Percentiles rank a stretch among this genome's conserved stretches.
Conservation (phyloP, 2,797 vertebrate genomes). For the Ispidina picta region DNA sequence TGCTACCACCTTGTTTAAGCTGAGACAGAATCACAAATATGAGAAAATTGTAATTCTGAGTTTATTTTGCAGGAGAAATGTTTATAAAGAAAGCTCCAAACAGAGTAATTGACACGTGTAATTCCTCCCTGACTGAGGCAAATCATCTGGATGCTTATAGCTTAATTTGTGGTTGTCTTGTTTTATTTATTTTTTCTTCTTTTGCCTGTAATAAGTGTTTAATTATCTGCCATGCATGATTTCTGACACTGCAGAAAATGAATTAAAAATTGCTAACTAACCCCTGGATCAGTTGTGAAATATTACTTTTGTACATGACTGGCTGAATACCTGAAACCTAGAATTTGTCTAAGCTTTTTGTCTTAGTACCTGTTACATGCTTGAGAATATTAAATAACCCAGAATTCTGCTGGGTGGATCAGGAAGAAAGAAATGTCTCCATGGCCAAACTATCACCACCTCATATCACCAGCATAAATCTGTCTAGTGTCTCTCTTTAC, state of each 20-base stretch:
- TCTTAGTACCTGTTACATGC: neutral
- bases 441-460: neutral
- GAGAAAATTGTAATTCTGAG: neutral
- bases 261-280: neutral
- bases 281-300: neutral
- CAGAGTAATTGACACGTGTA: neutral
- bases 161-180: neutral
- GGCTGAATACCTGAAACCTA: neutral
- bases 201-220: neutral
- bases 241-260: neutral
- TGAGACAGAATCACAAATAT: neutral
- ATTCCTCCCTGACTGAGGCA: neutral
- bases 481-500: neutral
- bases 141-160: neutral
- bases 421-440: neutral
- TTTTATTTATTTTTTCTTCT: neutral
- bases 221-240: neutral
- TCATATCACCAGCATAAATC: neutral
- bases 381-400: neutral
- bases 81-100: neutral
- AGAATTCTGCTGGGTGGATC: neutral
- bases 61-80: neutral
- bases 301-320: neutral
- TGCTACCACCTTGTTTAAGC: neutral
- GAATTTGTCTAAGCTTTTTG: neutral